These are phyloP conservation scores for Amphiura filiformis DNA, from an alignment of 35 echinoderm and acorn worm species.

Conservation along the genomic window DNA sequence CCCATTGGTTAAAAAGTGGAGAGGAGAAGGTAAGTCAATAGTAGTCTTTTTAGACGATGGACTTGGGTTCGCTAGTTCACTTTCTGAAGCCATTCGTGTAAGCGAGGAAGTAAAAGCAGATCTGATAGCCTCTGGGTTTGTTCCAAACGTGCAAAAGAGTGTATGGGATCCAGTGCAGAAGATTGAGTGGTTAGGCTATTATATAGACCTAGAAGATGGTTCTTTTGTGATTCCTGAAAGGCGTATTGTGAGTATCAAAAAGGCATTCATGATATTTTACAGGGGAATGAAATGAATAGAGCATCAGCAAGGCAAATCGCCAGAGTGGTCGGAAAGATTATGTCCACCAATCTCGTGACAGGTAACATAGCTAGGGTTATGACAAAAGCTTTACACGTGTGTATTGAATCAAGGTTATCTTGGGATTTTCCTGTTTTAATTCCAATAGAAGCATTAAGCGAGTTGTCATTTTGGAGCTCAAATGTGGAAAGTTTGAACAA, in stretches of 20 bases:
- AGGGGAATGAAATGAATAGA: neutral
- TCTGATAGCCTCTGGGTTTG: neutral
- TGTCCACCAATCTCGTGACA: neutral
- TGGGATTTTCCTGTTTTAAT: neutral
- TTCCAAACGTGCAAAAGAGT: constrained; percentile 3
- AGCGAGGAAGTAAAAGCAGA: neutral
- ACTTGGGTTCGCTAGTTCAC: neutral
- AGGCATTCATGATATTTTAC: neutral
- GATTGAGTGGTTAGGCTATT: constrained; percentile 9
- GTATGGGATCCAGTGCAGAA: neutral
- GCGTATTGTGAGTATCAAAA: neutral
- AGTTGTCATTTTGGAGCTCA: neutral
- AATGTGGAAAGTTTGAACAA: neutral
- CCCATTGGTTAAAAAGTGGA: constrained; percentile 15
- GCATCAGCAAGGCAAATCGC: neutral
- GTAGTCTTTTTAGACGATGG: constrained; percentile 37
- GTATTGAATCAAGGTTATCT: neutral
- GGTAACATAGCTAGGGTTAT: constrained; percentile 18
- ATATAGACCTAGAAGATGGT: neutral
- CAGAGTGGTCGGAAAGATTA: neutral
- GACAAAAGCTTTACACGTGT: neutral
- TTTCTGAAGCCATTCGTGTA: neutral
- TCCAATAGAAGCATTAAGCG: neutral
- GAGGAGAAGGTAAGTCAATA: neutral
- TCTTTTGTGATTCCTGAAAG: neutral